Evolutionary conservation across 2,113 vertebrate genomes (phyloP).

Genomic region (Pyrgilauda ruficollis): DNA sequence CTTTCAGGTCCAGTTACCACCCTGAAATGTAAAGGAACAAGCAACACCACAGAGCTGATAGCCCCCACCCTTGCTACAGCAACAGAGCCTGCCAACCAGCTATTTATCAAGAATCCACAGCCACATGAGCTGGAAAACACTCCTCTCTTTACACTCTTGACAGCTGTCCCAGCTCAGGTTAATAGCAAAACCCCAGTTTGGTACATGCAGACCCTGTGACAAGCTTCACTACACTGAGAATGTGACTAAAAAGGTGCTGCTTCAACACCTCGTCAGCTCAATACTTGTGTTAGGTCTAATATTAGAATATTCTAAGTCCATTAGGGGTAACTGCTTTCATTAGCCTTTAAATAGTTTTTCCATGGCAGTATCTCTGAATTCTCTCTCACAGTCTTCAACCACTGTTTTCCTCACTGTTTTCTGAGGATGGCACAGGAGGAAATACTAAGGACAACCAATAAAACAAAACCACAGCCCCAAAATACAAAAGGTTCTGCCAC

Average conservation of each 20-base stretch:
- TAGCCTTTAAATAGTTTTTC: neutral
- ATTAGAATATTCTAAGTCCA: neutral
- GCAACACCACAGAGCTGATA: neutral
- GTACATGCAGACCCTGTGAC: neutral
- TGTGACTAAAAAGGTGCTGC: neutral
- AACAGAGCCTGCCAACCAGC: neutral
- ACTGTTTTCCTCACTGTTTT: neutral
- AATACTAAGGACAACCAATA: neutral
- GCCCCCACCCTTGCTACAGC: neutral
- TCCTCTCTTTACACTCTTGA: neutral
- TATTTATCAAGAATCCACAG: conserved; percentile 2
- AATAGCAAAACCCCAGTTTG: neutral
- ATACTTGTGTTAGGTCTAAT: neutral
- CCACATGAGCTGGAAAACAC: neutral
- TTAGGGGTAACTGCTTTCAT: neutral
- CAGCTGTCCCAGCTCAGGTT: neutral
- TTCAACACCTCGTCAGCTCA: neutral
- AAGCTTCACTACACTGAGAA: neutral
- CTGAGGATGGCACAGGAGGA: neutral
- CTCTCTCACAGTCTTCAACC: neutral
- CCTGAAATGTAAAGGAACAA: neutral
- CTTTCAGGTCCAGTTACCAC: neutral
- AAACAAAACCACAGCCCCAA: neutral
- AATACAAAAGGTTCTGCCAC: neutral
- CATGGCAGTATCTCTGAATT: neutral